phyloP scores from a whole-genome alignment of 2,797 vertebrate genomes.

The Pseudocheirus occidentalis region DNA sequence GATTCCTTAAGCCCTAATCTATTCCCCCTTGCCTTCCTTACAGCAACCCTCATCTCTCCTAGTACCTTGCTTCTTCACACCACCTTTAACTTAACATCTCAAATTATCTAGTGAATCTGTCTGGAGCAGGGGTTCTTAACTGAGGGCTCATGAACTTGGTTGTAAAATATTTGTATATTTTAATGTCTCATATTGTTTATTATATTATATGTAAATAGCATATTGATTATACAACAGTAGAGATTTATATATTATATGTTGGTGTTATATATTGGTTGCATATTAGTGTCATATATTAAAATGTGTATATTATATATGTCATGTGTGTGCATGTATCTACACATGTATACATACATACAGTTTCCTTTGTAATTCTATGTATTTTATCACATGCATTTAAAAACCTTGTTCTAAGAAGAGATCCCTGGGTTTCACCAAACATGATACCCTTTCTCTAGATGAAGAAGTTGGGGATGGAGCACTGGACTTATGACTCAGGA shows the following conservation, averaged over 20 bases:
- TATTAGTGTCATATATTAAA: background rate
- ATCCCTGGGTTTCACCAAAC: background rate
- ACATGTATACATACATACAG: background rate
- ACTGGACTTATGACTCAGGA: background rate
- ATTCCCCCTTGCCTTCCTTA: slow-evolving; percentile 28
- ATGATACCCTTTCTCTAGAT: background rate
- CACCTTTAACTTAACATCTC: slow-evolving; percentile 7
- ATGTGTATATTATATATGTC: too few relatives aligned
- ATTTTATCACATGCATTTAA: background rate
- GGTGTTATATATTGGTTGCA: background rate
- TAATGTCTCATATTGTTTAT: background rate
- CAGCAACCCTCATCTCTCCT: slow-evolving; percentile 4
- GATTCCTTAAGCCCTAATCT: slow-evolving; percentile 44
- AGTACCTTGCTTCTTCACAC: slow-evolving; percentile 15
- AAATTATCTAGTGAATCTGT: background rate
- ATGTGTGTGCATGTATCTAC: too few relatives aligned
- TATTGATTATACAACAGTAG: background rate
- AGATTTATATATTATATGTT: background rate
- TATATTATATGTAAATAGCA: background rate
- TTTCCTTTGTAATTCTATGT: background rate
- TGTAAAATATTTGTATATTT: background rate
- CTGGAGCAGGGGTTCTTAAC: background rate
- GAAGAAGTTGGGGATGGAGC: background rate
- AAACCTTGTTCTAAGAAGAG: background rate
- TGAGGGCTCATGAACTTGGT: background rate